These are phyloP conservation scores for Macrotrachela quadricornifera DNA, from an alignment of 1,140 invertebrate genomes.

Conservation along the genomic window DNA sequence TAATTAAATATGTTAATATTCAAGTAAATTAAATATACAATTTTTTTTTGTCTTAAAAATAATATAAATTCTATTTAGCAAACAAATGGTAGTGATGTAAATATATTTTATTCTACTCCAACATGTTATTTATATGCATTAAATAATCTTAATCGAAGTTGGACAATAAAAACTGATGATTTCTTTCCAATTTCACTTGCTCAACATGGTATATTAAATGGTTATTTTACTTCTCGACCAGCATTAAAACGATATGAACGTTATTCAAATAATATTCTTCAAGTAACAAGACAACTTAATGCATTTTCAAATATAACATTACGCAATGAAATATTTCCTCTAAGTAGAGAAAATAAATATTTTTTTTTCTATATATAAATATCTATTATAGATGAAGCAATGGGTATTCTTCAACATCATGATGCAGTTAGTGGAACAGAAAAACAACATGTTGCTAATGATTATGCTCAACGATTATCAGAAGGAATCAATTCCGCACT, in stretches of 20 bases:
- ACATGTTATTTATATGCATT: slow-evolving; percentile 70
- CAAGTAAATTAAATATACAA: slow-evolving; percentile 28
- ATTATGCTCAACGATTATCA: slow-evolving; percentile 52
- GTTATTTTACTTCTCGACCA: slow-evolving; percentile 72
- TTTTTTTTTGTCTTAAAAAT: neutral
- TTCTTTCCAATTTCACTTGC: slow-evolving; percentile 77
- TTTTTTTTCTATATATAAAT: too few relatives aligned
- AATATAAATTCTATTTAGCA: slow-evolving; percentile 25
- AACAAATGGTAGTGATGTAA: slow-evolving; percentile 40
- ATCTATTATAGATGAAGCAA: slow-evolving; percentile 19
- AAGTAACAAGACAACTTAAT: too few relatives aligned
- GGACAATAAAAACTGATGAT: slow-evolving; percentile 51
- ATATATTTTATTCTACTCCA: slow-evolving; percentile 75
- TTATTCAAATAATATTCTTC: too few relatives aligned
- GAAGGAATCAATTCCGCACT: slow-evolving; percentile 32
- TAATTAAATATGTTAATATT: slow-evolving; percentile 46
- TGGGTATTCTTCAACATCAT: slow-evolving; percentile 75
- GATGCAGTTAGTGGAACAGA: slow-evolving; percentile 39
- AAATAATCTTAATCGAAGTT: slow-evolving; percentile 41
- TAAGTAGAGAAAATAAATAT: too few relatives aligned
- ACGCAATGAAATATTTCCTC: too few relatives aligned
- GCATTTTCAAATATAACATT: too few relatives aligned
- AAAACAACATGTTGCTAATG: slow-evolving; percentile 33
- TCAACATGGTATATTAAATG: slow-evolving; percentile 67
- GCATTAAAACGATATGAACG: slow-evolving; percentile 54